phyloP scores from a whole-genome alignment of 2,888 invertebrate species.

The Pyralis farinalis region DNA sequence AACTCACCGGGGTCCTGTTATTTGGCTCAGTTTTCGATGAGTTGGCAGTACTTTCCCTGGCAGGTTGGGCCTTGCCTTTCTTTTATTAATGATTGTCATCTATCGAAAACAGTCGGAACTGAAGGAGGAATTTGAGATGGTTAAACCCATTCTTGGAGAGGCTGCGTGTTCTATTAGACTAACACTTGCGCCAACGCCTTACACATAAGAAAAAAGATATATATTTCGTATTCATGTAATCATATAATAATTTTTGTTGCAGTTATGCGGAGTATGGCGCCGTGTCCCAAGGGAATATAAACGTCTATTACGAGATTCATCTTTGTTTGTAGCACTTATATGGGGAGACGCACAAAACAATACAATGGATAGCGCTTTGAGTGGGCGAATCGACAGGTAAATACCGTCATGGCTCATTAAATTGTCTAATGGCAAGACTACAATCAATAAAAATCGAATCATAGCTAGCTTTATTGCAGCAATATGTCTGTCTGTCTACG shows the following conservation, averaged over 20 bases:
- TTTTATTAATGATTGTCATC: no score
- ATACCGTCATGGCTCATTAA: slow-evolving; percentile 24
- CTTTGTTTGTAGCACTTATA: slow-evolving; percentile 88
- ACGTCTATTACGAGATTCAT: slow-evolving; percentile 88
- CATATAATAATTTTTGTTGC: slow-evolving; percentile 26
- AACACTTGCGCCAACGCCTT: no score
- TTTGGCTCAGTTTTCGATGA: no score
- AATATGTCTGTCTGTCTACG: slow-evolving; percentile 8
- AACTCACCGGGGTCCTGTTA: no score
- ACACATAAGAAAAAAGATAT: no score
- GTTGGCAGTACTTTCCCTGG: no score
- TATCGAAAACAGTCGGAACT: no score
- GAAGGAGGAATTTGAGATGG: no score
- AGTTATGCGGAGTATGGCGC: slow-evolving; percentile 94
- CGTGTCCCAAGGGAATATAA: slow-evolving; percentile 92
- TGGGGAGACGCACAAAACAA: slow-evolving; percentile 85
- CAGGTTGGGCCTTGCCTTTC: no score
- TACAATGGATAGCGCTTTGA: slow-evolving; percentile 85
- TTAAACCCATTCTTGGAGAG: no score
- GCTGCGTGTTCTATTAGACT: no score
- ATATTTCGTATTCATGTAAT: no score
- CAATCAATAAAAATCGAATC: slow-evolving; percentile 8
- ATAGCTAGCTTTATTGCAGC: slow-evolving; percentile 12
- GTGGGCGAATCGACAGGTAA: slow-evolving; percentile 85
- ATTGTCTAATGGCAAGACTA: background rate